Conservation (phyloP, 2,797 vertebrate genomes). For the Periophthalmus magnuspinnatus region DNA sequence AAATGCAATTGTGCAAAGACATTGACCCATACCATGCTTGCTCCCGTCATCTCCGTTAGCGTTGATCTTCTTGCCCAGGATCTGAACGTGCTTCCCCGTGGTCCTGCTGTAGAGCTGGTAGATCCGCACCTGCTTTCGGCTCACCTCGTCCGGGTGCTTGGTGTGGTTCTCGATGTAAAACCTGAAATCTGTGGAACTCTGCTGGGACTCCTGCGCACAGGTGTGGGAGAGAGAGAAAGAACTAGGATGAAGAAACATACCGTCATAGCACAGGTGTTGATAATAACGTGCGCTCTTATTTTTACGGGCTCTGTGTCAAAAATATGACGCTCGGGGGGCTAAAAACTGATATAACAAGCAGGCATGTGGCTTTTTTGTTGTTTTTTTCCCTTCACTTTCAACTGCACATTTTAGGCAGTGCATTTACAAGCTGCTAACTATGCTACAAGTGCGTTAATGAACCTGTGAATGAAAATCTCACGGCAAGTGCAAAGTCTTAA, state of each 20-base stretch:
- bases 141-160: constrained; percentile 78
- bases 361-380: constrained; percentile 35
- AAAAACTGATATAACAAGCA: constrained; percentile 43
- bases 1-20: constrained; percentile 50
- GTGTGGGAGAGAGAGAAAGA: constrained; percentile 22
- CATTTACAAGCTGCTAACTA: constrained; percentile 63
- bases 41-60: constrained; percentile 85
- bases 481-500: constrained; percentile 48
- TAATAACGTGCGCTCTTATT: constrained; percentile 49
- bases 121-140: constrained; percentile 81
- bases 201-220: constrained; percentile 76
- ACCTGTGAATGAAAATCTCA: constrained; percentile 39
- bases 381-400: constrained; percentile 42
- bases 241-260: constrained; percentile 18
- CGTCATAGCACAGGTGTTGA: constrained; percentile 56
- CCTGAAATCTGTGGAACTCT: constrained; percentile 80
- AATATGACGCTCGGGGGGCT: constrained; percentile 37
- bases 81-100: constrained; percentile 82
- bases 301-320: constrained; percentile 53
- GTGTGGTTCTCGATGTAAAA: constrained; percentile 85
- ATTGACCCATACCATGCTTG: constrained; percentile 82
- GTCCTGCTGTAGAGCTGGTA: constrained; percentile 85
- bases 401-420: constrained; percentile 34
- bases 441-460: constrained; percentile 43
- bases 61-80: constrained; percentile 80